These are phyloP conservation scores for Halictus ligatus DNA, from an alignment of 2,888 invertebrate species.

Conservation along the genomic window DNA sequence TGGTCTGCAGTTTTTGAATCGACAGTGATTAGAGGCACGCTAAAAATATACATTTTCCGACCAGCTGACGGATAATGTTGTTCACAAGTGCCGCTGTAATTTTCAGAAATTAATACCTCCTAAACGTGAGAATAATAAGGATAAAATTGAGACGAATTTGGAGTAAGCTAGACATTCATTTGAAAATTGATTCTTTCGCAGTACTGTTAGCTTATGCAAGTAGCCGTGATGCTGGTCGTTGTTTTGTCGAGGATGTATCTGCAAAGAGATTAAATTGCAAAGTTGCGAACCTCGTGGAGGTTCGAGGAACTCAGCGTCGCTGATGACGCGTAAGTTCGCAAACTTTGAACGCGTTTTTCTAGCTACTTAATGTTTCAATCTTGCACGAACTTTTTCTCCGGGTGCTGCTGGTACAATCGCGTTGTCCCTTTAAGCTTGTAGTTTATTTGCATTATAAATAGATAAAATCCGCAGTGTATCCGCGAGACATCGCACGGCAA, in stretches of 20 bases:
- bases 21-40: too few relatives aligned
- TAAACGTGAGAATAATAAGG: too few relatives aligned
- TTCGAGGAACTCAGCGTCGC: not conserved
- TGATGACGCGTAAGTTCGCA: not conserved
- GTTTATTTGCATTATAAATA: not conserved
- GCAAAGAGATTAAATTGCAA: not conserved
- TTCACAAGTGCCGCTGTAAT: too few relatives aligned
- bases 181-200: not conserved
- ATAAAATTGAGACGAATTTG: too few relatives aligned
- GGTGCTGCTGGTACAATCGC: not conserved
- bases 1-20: too few relatives aligned
- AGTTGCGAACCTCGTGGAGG: not conserved
- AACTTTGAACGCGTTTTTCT: not conserved
- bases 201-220: not conserved
- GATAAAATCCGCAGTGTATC: too few relatives aligned
- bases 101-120: too few relatives aligned
- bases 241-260: not conserved
- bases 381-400: not conserved
- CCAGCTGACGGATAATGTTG: too few relatives aligned
- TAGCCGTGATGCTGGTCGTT: not conserved
- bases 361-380: not conserved
- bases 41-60: too few relatives aligned
- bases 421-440: not conserved
- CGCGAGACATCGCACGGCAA: not conserved
- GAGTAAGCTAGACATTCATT: too few relatives aligned